These are phyloP conservation scores for Otocyon megalotis DNA, from an alignment of 2,113 vertebrate genomes.

Conservation along the genomic window DNA sequence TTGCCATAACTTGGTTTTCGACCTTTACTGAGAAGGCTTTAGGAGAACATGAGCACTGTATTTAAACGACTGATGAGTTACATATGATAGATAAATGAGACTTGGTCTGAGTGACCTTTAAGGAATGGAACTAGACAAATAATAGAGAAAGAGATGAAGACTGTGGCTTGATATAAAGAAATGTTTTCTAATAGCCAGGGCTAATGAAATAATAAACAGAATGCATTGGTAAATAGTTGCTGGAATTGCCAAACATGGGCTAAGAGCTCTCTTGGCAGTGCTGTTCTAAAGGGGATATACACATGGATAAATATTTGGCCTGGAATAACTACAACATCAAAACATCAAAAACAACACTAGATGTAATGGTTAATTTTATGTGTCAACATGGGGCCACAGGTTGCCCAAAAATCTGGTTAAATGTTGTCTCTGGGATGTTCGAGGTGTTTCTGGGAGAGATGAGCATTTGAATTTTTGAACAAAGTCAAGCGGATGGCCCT, in stretches of 20 bases:
- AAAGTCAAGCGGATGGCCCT: not conserved
- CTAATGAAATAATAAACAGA: slow-evolving; percentile 7
- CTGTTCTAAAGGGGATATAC: not conserved
- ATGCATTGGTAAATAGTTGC: not conserved
- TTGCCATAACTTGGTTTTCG: not conserved
- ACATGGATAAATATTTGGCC: not conserved
- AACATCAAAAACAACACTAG: not conserved
- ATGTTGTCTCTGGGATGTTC: not conserved
- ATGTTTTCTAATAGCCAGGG: not conserved
- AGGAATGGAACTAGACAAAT: not conserved
- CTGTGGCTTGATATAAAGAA: not conserved
- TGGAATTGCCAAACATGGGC: not conserved
- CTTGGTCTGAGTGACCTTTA: not conserved
- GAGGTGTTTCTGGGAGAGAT: not conserved
- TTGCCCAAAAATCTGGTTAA: not conserved
- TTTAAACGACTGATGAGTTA: not conserved
- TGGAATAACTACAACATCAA: not conserved
- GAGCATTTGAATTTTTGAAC: not conserved
- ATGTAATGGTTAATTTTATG: not conserved
- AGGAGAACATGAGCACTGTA: not conserved
- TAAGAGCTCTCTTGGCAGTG: not conserved
- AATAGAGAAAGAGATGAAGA: not conserved
- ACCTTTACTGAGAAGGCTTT: not conserved
- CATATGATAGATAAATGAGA: not conserved
- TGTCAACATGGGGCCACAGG: not conserved